These are phyloP conservation scores for Zoanthus sansibaricus DNA, from an alignment of 92 coral and sea anemone species.

Conservation along the genomic window DNA sequence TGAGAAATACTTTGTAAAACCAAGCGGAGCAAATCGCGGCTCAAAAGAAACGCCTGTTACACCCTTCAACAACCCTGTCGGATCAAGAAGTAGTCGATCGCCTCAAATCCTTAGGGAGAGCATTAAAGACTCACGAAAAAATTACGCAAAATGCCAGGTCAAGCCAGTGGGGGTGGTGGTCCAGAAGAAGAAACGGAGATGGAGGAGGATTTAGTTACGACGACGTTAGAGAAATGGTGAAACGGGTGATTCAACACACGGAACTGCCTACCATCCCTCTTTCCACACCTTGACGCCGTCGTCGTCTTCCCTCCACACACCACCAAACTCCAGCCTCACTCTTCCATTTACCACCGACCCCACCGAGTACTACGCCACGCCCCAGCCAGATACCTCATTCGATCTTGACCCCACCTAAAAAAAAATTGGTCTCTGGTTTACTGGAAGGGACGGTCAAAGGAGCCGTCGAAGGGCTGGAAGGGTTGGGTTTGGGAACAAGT, in stretches of 20 bases:
- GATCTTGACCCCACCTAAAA: too few relatives aligned
- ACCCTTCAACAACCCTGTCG: not conserved
- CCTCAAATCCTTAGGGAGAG: not conserved
- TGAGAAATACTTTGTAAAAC: conserved; percentile 1
- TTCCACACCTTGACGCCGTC: too few relatives aligned
- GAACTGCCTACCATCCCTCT: not conserved
- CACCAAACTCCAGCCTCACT: too few relatives aligned
- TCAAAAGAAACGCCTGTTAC: conserved; percentile 46
- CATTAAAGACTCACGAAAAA: conserved; percentile 38
- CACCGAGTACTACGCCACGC: too few relatives aligned
- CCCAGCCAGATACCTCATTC: too few relatives aligned
- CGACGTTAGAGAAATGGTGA: conserved; percentile 55
- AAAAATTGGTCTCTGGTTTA: too few relatives aligned
- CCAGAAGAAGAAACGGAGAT: conserved; percentile 1
- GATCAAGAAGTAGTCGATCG: conserved; percentile 7
- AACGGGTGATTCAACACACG: conserved; percentile 11
- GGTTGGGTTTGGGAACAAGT: too few relatives aligned
- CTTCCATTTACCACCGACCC: too few relatives aligned
- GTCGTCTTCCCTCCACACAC: too few relatives aligned
- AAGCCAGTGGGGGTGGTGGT: conserved; percentile 22
- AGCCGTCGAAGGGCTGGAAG: too few relatives aligned
- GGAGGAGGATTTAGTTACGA: conserved; percentile 43
- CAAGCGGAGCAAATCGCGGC: conserved; percentile 6
- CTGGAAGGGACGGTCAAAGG: too few relatives aligned
- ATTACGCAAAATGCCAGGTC: conserved; percentile 35